These are phyloP conservation scores for Bombus breviceps DNA, from an alignment of 1,140 invertebrate genomes.

Conservation along the genomic window DNA sequence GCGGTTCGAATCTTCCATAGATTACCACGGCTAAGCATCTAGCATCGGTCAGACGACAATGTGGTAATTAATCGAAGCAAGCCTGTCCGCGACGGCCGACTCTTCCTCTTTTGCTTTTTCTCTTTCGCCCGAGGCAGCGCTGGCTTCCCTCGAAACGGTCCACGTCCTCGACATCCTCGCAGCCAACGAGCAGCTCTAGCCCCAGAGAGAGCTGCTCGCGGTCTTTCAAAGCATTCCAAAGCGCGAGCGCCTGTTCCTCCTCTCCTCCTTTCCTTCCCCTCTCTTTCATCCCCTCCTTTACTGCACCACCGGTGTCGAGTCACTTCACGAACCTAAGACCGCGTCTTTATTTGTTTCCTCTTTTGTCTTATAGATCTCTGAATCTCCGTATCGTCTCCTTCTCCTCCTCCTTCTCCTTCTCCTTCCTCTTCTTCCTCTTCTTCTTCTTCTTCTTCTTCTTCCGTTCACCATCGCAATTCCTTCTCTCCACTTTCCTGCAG, in stretches of 20 bases:
- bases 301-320: constrained; percentile 58
- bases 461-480: not conserved
- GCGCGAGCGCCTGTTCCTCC: constrained; percentile 78
- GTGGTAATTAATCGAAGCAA: constrained; percentile 83
- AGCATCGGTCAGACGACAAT: constrained; percentile 78
- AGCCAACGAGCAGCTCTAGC: constrained; percentile 65
- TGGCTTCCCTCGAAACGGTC: constrained; percentile 74
- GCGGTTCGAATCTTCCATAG: constrained; percentile 64
- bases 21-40: constrained; percentile 77
- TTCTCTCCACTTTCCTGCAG: not conserved
- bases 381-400: constrained; percentile 44
- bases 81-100: constrained; percentile 71
- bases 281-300: constrained; percentile 54
- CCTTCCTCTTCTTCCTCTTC: not conserved
- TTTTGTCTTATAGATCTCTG: constrained; percentile 71
- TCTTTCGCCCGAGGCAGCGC: constrained; percentile 41
- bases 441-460: not conserved
- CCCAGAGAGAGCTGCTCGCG: constrained; percentile 72
- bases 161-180: constrained; percentile 73
- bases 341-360: constrained; percentile 72
- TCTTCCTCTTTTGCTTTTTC: constrained; percentile 72
- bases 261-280: constrained; percentile 61
- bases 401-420: too few species aligned
- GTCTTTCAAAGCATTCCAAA: constrained; percentile 83
- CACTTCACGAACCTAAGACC: constrained; percentile 66